Evolutionary conservation across 2,113 vertebrate genomes (phyloP).

Genomic region (Megalops atlanticus): DNA sequence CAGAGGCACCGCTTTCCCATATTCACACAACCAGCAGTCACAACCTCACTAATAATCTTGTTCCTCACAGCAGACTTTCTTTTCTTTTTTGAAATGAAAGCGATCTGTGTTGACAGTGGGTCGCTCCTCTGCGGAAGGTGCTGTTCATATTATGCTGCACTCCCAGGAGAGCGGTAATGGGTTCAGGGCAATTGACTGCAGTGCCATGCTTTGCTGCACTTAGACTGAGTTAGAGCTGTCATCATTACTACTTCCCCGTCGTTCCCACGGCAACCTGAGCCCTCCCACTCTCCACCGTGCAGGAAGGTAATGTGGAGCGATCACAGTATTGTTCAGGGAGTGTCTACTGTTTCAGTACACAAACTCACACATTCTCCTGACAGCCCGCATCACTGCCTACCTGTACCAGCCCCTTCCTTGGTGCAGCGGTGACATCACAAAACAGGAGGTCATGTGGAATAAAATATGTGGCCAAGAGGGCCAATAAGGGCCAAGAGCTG

Average conservation of each 20-base stretch:
- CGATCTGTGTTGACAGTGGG: constrained; percentile 72
- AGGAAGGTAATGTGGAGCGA: not conserved
- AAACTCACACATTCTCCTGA: no score
- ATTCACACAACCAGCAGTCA: constrained; percentile 37
- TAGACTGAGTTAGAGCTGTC: constrained; percentile 75
- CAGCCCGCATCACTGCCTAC: no score
- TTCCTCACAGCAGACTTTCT: constrained; percentile 55
- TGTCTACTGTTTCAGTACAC: not conserved
- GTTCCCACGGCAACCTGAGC: constrained; percentile 69
- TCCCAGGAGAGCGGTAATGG: constrained; percentile 73
- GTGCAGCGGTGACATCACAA: no score
- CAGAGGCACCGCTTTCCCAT: constrained; percentile 4
- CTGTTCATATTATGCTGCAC: constrained; percentile 72
- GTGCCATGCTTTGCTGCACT: constrained; percentile 75
- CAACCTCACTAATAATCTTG: constrained; percentile 63
- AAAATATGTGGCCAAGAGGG: no score
- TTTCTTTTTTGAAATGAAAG: constrained; percentile 52
- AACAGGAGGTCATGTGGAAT: no score
- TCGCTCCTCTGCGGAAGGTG: constrained; percentile 70
- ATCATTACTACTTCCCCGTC: constrained; percentile 75
- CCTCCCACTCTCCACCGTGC: constrained; percentile 56
- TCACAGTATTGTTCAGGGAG: not conserved
- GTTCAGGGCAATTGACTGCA: constrained; percentile 76
- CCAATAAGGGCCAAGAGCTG: no score
- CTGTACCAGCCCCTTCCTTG: no score